Conservation (phyloP, 2,113 vertebrate genomes). For the Larimichthys crocea region DNA sequence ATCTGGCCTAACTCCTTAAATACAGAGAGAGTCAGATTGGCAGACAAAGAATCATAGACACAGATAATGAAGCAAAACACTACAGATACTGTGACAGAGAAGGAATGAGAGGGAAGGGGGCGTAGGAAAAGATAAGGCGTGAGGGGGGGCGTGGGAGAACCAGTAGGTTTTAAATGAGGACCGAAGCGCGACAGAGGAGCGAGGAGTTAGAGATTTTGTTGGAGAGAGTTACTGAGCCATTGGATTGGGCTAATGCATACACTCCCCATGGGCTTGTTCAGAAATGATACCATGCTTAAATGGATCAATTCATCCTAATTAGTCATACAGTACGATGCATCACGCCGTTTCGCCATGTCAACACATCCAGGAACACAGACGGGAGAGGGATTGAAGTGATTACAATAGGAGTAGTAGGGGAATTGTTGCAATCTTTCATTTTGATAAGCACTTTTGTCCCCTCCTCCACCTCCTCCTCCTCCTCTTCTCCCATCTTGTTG, state of each 20-base stretch:
- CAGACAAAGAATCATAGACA: constrained; percentile 46
- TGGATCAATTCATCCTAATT: constrained; percentile 83
- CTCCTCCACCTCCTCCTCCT: constrained; percentile 32
- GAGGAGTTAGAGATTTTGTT: constrained; percentile 34
- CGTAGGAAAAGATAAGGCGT: constrained; percentile 28
- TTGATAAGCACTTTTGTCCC: constrained; percentile 70
- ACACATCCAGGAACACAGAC: constrained; percentile 76
- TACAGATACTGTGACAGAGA: constrained; percentile 43
- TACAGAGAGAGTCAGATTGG: constrained; percentile 8
- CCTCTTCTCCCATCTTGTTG: constrained; percentile 37
- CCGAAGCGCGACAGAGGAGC: constrained; percentile 23
- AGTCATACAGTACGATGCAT: constrained; percentile 79
- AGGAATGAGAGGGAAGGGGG: constrained; percentile 26
- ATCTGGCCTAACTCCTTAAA: constrained; percentile 34
- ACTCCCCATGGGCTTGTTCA: constrained; percentile 79
- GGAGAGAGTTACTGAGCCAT: constrained; percentile 71
- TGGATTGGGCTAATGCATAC: constrained; percentile 73
- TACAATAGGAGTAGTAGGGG: constrained; percentile 65
- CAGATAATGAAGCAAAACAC: constrained; percentile 54
- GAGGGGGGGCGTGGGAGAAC: constrained; percentile 3
- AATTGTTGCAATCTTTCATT: constrained; percentile 80
- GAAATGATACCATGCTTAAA: constrained; percentile 81
- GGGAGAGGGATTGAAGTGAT: constrained; percentile 74
- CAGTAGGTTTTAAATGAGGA: constrained; percentile 34
- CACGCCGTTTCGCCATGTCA: constrained; percentile 72